Evolutionary conservation across 2,888 invertebrate species (phyloP), one percentile per base, ranked within the genome.

Genomic region (Sisyra nigra): DNA sequence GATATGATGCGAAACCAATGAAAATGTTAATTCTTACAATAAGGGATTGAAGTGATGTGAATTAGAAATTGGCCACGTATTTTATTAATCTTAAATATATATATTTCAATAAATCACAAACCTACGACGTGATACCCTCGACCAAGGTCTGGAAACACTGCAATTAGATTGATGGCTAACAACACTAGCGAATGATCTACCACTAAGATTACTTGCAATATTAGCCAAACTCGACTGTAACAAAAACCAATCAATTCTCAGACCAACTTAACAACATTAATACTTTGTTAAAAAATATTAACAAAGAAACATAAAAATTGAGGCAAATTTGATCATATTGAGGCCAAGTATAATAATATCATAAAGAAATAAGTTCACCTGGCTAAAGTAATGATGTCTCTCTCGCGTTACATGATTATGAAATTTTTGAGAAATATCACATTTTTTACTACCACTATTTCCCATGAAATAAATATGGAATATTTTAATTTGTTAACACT

Each of bases 131-230:
- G 76, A 76, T 53, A 72, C 65, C 54, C 75, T 70, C 55, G 76
- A 77, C 74, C 75, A 78, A 57, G 76, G 74, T 56, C 73, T 69
- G 51, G 71, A 69, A 57, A 69, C 66, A 59, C 74, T 74, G 58
- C 67, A 70, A 46, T 67, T 68, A 24, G 74, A 73, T 60, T 69
- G 70, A 58, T 68, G 69, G 57, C 74, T 75, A 49, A 66, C 66
- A 49, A 68, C 61, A 57, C 74, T 75, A 48, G 63, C 59, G 61
- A 70, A 69, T 50, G 74, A 74, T 55, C 71, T 67, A 53, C 70
- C 71, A 62, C 72, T 74, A 54, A 71, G 63, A 62, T 71, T 72
- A 55, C 66, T 69, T 56, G 69, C 67, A 59, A 71, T 70, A 63
- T 69, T 69, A 53, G 69, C 65, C 54, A 71, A 60, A 55, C 68